A percentile compares a stretch with the other conserved stretches of the same genome.
Conservation (phyloP, 2,113 vertebrate genomes). For the Progne subis region DNA sequence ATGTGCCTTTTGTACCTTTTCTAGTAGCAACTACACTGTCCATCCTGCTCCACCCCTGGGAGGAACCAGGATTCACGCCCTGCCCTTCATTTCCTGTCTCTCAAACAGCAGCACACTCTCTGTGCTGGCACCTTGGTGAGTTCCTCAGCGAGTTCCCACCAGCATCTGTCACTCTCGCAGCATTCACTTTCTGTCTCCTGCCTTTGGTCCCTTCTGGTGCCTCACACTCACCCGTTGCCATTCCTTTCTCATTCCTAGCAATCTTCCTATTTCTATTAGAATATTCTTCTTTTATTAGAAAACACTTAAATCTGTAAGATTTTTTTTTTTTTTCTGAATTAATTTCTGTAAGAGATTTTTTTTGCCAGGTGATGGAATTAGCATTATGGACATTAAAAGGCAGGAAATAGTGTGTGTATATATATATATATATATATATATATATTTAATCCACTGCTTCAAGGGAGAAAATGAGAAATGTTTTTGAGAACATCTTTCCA, state of each 20-base stretch:
- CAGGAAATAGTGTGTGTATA: no score
- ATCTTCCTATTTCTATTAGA: not conserved
- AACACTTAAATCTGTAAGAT: not conserved
- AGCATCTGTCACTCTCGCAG: not conserved
- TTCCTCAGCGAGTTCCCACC: not conserved
- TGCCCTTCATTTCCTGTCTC: not conserved
- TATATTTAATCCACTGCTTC: not conserved
- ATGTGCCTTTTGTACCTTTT: not conserved
- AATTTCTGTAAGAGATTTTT: not conserved
- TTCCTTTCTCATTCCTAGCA: not conserved
- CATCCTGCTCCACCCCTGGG: not conserved
- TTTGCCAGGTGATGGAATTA: not conserved
- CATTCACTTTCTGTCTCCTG: not conserved
- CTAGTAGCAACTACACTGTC: not conserved
- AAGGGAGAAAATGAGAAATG: not conserved
- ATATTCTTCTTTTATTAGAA: not conserved
- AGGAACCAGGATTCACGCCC: not conserved
- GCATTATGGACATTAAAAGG: not conserved
- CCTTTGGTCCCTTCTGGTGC: not conserved
- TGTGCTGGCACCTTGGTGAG: not conserved
- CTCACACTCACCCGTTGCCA: not conserved
- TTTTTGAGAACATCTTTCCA: constrained; percentile 14
- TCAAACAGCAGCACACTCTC: not conserved
- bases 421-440: no score
- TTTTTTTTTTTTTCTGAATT: not conserved